A percentile compares a stretch with the other conserved stretches of the same genome.
These are phyloP conservation scores for Drosophila lacertosa DNA, from an alignment of 1,140 invertebrate genomes.

Conservation along the genomic window DNA sequence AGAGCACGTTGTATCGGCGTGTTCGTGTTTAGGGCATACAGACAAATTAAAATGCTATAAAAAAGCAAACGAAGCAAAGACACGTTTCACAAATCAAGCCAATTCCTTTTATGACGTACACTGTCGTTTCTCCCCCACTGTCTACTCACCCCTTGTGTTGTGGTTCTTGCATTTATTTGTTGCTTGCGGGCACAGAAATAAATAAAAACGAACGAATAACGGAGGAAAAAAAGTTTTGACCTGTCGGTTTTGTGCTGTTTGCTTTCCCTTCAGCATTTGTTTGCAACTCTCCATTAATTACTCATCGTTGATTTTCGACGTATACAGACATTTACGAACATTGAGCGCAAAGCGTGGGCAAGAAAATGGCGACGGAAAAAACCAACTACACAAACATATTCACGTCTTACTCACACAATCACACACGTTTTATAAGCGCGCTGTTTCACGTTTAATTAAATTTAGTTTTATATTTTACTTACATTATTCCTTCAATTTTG, in stretches of 20 bases:
- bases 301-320: constrained; percentile 63
- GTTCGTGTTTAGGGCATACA: constrained; percentile 73
- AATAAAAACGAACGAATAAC: constrained; percentile 6
- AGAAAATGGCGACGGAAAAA: constrained; percentile 77
- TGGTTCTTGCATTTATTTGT: constrained; percentile 44
- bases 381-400: constrained; percentile 32
- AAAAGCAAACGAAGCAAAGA: constrained; percentile 81
- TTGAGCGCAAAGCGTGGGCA: constrained; percentile 44
- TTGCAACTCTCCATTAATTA: constrained; percentile 62
- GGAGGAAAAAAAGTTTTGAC: neutral
- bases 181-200: constrained; percentile 36
- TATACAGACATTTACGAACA: constrained; percentile 65
- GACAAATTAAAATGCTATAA: constrained; percentile 83
- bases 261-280: constrained; percentile 10
- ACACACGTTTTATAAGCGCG: constrained; percentile 25
- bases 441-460: neutral
- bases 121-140: constrained; percentile 50
- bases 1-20: constrained; percentile 32
- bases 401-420: constrained; percentile 1
- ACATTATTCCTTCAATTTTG: constrained; percentile 80
- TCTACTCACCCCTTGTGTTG: constrained; percentile 21
- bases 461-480: constrained; percentile 31
- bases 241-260: neutral
- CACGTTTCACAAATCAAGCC: constrained; percentile 82
- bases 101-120: constrained; percentile 78